phyloP scores from a whole-genome alignment of 2,888 invertebrate genomes.

The Mycogona germanica region DNA sequence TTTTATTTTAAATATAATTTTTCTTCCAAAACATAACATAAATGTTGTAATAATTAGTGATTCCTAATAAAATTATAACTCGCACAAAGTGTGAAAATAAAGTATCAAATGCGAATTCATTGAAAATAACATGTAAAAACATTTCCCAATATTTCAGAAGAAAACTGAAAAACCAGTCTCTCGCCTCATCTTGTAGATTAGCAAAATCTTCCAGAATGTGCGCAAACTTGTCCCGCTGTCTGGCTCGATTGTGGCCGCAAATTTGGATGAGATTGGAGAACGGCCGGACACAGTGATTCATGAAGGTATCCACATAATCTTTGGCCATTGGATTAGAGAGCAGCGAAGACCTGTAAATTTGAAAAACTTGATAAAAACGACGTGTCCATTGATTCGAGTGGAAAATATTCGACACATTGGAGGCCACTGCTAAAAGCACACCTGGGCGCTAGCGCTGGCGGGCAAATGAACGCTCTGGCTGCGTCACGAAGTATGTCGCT shows the following conservation, averaged over 20 bases:
- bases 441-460: constrained; percentile 71
- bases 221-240: constrained; percentile 88
- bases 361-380: neutral
- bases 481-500: constrained; percentile 76
- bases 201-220: constrained; percentile 82
- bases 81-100: neutral
- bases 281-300: constrained; percentile 71
- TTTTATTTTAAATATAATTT: too few relatives aligned
- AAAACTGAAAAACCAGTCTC: neutral
- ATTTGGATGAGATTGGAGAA: constrained; percentile 75
- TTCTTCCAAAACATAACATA: too few relatives aligned
- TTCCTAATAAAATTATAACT: too few relatives aligned
- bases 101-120: neutral
- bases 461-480: constrained; percentile 73
- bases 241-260: constrained; percentile 87
- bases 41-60: too few relatives aligned
- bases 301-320: constrained; percentile 77
- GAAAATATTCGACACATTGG: too few relatives aligned
- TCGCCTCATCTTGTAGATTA: constrained; percentile 79
- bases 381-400: too few relatives aligned
- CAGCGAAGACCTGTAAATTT: constrained; percentile 20
- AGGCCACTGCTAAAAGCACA: too few relatives aligned
- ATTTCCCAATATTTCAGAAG: neutral
- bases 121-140: neutral
- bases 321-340: constrained; percentile 46